Evolutionary conservation across 2,888 invertebrate genomes (phyloP).

Genomic region (Netelia inedita): DNA sequence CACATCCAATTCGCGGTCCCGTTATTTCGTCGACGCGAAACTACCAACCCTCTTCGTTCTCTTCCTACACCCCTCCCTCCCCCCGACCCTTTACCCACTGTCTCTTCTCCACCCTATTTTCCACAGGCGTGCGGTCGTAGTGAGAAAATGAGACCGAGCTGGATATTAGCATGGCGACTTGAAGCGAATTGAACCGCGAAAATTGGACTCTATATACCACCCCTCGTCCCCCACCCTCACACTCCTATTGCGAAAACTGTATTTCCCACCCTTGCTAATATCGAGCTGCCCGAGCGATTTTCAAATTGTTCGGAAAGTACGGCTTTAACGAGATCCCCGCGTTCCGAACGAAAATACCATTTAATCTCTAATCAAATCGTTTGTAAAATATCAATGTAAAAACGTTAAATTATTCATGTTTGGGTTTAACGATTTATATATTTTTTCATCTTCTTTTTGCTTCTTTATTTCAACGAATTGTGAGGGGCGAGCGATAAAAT

Average conservation of each 20-base stretch:
- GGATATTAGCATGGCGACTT: conserved; percentile 61
- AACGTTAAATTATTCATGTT: neutral
- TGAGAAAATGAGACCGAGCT: conserved; percentile 47
- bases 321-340: neutral
- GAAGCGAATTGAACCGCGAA: conserved; percentile 48
- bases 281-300: neutral
- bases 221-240: too few species aligned
- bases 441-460: too few species aligned
- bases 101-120: conserved; percentile 12
- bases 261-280: neutral
- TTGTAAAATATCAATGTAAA: neutral
- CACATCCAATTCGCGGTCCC: conserved; percentile 71
- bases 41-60: conserved; percentile 21
- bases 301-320: conserved; percentile 10
- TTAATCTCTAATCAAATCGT: neutral
- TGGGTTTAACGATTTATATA: too few species aligned
- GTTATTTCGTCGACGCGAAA: conserved; percentile 66
- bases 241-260: neutral
- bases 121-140: neutral
- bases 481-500: neutral
- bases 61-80: neutral
- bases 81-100: neutral
- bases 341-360: neutral
- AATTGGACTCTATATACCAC: conserved; percentile 40
- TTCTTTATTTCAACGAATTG: too few species aligned